Conservation (phyloP, 2,797 vertebrate species). For the Pagetopsis macropterus region DNA sequence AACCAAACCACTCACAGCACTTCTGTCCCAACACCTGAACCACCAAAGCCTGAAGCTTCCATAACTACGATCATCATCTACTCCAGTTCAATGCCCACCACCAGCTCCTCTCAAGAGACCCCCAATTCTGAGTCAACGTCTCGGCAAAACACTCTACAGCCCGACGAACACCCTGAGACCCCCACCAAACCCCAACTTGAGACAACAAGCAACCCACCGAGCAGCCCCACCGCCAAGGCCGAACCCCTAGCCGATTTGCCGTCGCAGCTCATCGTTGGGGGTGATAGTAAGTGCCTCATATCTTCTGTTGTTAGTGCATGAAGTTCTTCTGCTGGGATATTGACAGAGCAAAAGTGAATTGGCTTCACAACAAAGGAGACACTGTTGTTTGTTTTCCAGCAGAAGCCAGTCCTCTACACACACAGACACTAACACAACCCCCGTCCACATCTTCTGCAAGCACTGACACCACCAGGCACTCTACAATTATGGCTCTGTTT, state of each 20-base stretch:
- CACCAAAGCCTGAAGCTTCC: background rate
- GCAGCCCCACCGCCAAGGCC: constrained; percentile 45
- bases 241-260: constrained; percentile 36
- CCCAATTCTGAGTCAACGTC: background rate
- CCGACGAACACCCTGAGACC: background rate
- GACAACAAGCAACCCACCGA: background rate
- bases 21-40: background rate
- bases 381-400: constrained; percentile 74
- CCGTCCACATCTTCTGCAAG: constrained; percentile 56
- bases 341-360: constrained; percentile 60
- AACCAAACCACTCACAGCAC: background rate
- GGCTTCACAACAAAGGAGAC: constrained; percentile 63
- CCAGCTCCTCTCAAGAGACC: background rate
- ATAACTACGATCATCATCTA: background rate
- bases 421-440: constrained; percentile 26
- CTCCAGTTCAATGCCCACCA: constrained; percentile 13
- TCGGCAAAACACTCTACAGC: background rate
- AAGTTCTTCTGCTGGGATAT: constrained; percentile 37
- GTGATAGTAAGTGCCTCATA: constrained; percentile 65
- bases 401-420: constrained; percentile 55
- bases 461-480: constrained; percentile 73
- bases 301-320: constrained; percentile 34
- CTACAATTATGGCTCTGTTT: constrained; percentile 75
- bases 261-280: constrained; percentile 74
- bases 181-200: background rate